Evolutionary conservation across 2,888 invertebrate species (phyloP).

Genomic region (Sylvicola fuscatus): DNA sequence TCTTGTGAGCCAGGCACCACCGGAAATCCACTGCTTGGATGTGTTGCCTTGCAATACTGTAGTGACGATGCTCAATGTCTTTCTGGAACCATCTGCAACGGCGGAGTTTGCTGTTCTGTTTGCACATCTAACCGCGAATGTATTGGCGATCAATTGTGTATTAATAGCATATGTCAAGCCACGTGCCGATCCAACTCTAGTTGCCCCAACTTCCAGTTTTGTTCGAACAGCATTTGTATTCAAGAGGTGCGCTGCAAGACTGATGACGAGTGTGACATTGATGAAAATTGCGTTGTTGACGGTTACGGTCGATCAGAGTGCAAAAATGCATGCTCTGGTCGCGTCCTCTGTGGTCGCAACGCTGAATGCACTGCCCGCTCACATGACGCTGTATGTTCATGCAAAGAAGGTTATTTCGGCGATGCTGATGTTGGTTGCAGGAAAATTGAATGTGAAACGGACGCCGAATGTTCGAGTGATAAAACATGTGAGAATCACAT

Average conservation of each 20-base stretch:
- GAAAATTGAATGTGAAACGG: slow-evolving; percentile 50
- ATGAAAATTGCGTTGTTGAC: slow-evolving; percentile 48
- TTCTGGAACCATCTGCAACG: slow-evolving; percentile 62
- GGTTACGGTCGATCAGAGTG: slow-evolving; percentile 58
- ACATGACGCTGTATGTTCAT: slow-evolving; percentile 56
- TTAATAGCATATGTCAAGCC: slow-evolving; percentile 66
- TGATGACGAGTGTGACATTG: slow-evolving; percentile 49
- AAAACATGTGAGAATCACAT: slow-evolving; percentile 64
- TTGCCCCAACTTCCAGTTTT: slow-evolving; percentile 71
- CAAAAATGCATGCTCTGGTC: slow-evolving; percentile 48
- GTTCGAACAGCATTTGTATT: slow-evolving; percentile 64
- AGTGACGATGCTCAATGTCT: slow-evolving; percentile 62
- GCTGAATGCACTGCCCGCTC: slow-evolving; percentile 54
- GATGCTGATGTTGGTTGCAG: slow-evolving; percentile 64
- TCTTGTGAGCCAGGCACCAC: slow-evolving; percentile 68
- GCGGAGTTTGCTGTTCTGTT: slow-evolving; percentile 56
- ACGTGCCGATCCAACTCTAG: slow-evolving; percentile 60
- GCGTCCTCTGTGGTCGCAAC: slow-evolving; percentile 57
- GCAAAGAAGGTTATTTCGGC: slow-evolving; percentile 60
- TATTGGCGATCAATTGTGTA: slow-evolving; percentile 65
- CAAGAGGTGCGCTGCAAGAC: slow-evolving; percentile 57
- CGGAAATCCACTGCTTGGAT: slow-evolving; percentile 71
- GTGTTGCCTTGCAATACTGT: slow-evolving; percentile 66
- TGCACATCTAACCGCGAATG: slow-evolving; percentile 70
- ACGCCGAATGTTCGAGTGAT: slow-evolving; percentile 57